phyloP scores from a whole-genome alignment of 2,888 invertebrate genomes.

The Cryptops parisi region DNA sequence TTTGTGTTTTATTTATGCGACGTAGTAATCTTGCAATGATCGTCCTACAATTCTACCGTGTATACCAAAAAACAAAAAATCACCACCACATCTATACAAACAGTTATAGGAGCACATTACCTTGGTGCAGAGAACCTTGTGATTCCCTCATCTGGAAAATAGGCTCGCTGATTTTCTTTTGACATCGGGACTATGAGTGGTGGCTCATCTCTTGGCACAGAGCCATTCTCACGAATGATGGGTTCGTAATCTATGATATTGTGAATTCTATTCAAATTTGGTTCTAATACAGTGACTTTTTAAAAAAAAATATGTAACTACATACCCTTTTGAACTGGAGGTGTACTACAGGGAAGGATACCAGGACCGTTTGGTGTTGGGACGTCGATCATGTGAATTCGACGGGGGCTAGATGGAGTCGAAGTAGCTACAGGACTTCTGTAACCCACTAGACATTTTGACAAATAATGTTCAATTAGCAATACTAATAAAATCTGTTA shows the following conservation, averaged over 20 bases:
- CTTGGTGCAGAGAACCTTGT: constrained; percentile 14
- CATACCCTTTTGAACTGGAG: constrained; percentile 11
- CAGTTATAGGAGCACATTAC: too few relatives aligned
- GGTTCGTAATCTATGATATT: constrained; percentile 8
- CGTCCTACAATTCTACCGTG: too few relatives aligned
- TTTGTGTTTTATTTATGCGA: too few relatives aligned
- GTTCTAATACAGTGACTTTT: neutral
- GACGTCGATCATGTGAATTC: constrained; percentile 15
- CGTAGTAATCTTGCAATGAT: too few relatives aligned
- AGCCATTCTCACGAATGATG: constrained; percentile 13
- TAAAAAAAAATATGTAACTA: neutral
- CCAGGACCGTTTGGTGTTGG: constrained; percentile 14
- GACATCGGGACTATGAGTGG: constrained; percentile 8
- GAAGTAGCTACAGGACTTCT: constrained; percentile 15
- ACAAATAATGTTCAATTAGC: too few relatives aligned
- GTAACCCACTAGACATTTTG: constrained; percentile 10
- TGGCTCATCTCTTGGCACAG: constrained; percentile 10
- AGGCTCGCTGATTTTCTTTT: constrained; percentile 10
- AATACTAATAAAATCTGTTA: too few relatives aligned
- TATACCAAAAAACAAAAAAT: too few relatives aligned
- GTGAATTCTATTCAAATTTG: neutral
- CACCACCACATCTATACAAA: too few relatives aligned
- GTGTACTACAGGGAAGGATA: constrained; percentile 12
- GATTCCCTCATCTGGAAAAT: constrained; percentile 13
- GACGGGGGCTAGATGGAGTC: constrained; percentile 12